Evolutionary conservation across 2,888 invertebrate species (phyloP), one percentile per base, ranked within the genome.

Genomic region (Eupithecia pulchellata): DNA sequence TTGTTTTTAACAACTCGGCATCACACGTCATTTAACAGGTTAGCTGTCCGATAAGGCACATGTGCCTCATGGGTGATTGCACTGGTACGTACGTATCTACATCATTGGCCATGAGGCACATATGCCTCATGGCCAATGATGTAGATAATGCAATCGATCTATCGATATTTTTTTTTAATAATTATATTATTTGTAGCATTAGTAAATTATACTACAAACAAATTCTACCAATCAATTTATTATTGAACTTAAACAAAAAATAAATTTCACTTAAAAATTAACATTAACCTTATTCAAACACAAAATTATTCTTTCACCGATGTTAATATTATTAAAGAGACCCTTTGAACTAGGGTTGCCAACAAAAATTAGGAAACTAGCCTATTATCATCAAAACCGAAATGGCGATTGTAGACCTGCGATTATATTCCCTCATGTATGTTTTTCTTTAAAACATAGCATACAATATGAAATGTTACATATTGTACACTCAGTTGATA

Each of bases 301-400:
- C 14, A 42, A 42, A 39, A 39, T 39, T 39, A 39, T 39, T 39
- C 39, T 39, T 62, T 62, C 62, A 62, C 62, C 62, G 39, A 62
- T 62, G 62, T 62, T 62, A 62, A 25, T 62, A 62, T 62, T 62
- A 62, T 39, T 62, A n/a, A 39, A 52, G 64, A 64, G 47, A 52
- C 47, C 64, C 47, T 64, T 64, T 64, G 47, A 64, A 39, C 39
- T 39, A 39, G 60, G 60, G 32, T 60, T 60, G 60, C 60, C 60
- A 60, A 60, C 60, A 60, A 57, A 57, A 57, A 57, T 57, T 57
- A 57, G 57, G 57, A 57, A 57, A 57, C 57, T 39, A 39, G 39
- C 39, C 39, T 39, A 39, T 14, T 39, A 39, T 39, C 39, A 39
- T 39, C 39, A 39, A 39, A 39, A 39, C 39, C 39, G 39, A 39